Conservation (phyloP, 1,140 invertebrate genomes). For the Meteorus sp. region DNA sequence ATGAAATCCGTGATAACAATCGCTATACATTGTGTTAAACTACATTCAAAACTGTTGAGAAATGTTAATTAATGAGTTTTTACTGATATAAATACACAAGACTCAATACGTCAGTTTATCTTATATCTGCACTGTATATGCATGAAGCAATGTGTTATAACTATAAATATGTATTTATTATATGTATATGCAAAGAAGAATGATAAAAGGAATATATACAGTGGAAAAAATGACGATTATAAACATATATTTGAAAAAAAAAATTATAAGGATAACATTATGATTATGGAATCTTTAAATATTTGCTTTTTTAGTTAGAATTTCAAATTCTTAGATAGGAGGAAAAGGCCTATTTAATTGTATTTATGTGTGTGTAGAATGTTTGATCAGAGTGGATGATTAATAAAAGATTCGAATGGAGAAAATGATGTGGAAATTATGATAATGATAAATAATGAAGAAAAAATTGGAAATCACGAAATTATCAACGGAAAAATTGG, state of each 20-base stretch:
- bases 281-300: constrained; percentile 19
- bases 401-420: constrained; percentile 1
- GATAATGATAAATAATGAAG: too few relatives aligned
- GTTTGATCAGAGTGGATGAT: neutral
- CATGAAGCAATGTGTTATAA: neutral
- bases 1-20: too few relatives aligned
- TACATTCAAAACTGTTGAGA: too few relatives aligned
- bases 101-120: neutral
- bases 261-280: too few relatives aligned
- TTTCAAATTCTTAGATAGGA: constrained; percentile 50
- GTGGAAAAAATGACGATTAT: neutral
- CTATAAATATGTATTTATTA: neutral
- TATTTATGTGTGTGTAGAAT: constrained; percentile 9
- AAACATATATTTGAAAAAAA: constrained; percentile 18
- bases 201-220: neutral
- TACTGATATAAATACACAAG: too few relatives aligned
- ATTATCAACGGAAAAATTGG: too few relatives aligned
- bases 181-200: neutral
- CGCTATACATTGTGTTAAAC: too few relatives aligned
- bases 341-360: constrained; percentile 44
- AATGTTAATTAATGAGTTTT: too few relatives aligned
- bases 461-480: too few relatives aligned
- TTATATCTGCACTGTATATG: neutral
- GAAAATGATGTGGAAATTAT: neutral
- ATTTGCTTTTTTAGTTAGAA: constrained; percentile 46